Percentiles rank a stretch among this genome's conserved stretches.
phyloP scores from a whole-genome alignment of 2,888 invertebrate species.

The Lasioglossum lativentre region DNA sequence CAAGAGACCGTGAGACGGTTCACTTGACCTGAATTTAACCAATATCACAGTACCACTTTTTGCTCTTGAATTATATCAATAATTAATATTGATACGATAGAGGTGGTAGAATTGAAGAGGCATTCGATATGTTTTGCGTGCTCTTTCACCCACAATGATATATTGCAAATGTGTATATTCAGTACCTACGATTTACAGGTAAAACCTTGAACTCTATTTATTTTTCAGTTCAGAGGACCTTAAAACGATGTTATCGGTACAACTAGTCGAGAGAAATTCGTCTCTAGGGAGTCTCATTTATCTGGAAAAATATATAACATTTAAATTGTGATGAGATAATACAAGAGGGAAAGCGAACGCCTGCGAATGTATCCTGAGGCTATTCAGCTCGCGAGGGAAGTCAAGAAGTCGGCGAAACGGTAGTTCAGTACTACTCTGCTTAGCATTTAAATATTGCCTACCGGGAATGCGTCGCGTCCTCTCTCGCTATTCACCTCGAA shows the following conservation, averaged over 20 bases:
- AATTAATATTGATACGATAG: neutral
- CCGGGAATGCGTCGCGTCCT: constrained; percentile 26
- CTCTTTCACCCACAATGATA: too few species aligned
- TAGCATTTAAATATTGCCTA: constrained; percentile 69
- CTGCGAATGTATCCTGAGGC: constrained; percentile 54
- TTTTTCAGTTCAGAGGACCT: neutral
- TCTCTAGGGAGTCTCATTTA: neutral
- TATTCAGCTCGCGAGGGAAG: constrained; percentile 49
- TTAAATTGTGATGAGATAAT: constrained; percentile 15
- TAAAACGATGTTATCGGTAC: neutral
- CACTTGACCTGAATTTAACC: neutral
- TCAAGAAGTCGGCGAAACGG: constrained; percentile 39
- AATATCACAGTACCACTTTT: neutral
- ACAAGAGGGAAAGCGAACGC: constrained; percentile 15
- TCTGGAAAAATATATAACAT: neutral
- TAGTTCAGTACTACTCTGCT: constrained; percentile 50
- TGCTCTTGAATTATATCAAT: neutral
- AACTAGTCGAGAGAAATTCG: neutral
- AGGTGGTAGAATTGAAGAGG: neutral
- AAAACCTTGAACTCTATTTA: neutral
- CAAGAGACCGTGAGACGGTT: neutral
- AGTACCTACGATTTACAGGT: too few species aligned
- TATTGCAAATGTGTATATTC: too few species aligned
- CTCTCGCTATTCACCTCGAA: constrained; percentile 30
- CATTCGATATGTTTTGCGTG: neutral